These are phyloP conservation scores for Agrochola lota DNA, from an alignment of 2,888 invertebrate genomes.

Conservation along the genomic window DNA sequence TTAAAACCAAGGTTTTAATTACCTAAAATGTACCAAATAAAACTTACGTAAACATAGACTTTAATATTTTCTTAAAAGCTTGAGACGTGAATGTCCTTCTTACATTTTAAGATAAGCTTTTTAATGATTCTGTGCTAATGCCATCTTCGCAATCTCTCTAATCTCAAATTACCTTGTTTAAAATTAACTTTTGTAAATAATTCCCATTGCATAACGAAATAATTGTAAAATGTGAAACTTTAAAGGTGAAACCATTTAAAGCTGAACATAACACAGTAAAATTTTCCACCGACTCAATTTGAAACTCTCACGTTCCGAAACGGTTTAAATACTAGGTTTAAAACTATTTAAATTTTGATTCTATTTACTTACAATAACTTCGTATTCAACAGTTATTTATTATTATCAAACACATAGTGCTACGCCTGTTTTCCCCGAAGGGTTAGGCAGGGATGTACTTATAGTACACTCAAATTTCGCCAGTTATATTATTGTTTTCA, in stretches of 20 bases:
- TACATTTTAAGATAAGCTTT: too few relatives aligned
- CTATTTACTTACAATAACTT: neutral
- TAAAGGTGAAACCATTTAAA: constrained; percentile 8
- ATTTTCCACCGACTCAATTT: neutral
- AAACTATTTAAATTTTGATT: neutral
- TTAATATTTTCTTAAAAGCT: too few relatives aligned
- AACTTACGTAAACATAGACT: too few relatives aligned
- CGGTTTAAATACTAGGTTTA: neutral
- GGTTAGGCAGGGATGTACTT: neutral
- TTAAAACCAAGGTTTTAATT: too few relatives aligned
- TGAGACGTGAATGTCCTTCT: too few relatives aligned
- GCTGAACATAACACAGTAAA: neutral
- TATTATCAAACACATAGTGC: neutral
- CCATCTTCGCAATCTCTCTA: neutral
- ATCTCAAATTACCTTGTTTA: neutral
- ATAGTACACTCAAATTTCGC: neutral
- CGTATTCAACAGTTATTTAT: neutral
- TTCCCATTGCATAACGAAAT: neutral
- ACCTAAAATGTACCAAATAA: too few relatives aligned
- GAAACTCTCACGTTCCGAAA: neutral
- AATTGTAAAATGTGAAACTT: constrained; percentile 1
- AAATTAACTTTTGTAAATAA: constrained; percentile 7
- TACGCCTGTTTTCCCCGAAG: neutral
- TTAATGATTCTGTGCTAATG: neutral
- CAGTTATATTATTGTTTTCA: neutral